phyloP scores from a whole-genome alignment of 1,140 invertebrate species.

The Aradophagus sp. region DNA sequence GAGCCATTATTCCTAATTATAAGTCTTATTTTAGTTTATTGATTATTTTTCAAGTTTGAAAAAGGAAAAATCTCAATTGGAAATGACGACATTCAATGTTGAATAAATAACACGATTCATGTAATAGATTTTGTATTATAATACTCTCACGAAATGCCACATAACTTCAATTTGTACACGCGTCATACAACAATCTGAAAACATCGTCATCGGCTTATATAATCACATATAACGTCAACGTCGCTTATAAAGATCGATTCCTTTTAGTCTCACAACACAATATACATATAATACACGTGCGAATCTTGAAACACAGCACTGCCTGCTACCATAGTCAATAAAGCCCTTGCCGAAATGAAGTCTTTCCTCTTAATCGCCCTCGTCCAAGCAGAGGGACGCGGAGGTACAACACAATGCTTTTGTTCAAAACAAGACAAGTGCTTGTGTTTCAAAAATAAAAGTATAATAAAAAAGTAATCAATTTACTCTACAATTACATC shows the following conservation, averaged over 20 bases:
- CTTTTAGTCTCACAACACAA: slow-evolving; percentile 22
- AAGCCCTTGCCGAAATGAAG: slow-evolving; percentile 48
- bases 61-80: too few relatives aligned
- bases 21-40: too few relatives aligned
- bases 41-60: too few relatives aligned
- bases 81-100: too few relatives aligned
- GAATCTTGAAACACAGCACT: slow-evolving; percentile 49
- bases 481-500: too few relatives aligned
- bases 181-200: slow-evolving; percentile 25
- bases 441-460: slow-evolving; percentile 36
- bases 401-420: slow-evolving; percentile 58
- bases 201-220: slow-evolving; percentile 10
- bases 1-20: too few relatives aligned
- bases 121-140: slow-evolving; percentile 34
- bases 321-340: slow-evolving; percentile 32
- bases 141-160: slow-evolving; percentile 43
- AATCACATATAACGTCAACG: slow-evolving; percentile 36
- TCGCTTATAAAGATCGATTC: slow-evolving; percentile 23
- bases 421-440: slow-evolving; percentile 44
- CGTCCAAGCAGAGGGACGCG: slow-evolving; percentile 62
- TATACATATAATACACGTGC: slow-evolving; percentile 36
- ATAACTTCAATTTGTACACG: slow-evolving; percentile 28
- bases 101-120: not conserved
- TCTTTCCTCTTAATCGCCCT: slow-evolving; percentile 64
- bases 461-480: too few relatives aligned